These are phyloP conservation scores for Noctua comes DNA, from an alignment of 2,888 invertebrate species.

Conservation along the genomic window DNA sequence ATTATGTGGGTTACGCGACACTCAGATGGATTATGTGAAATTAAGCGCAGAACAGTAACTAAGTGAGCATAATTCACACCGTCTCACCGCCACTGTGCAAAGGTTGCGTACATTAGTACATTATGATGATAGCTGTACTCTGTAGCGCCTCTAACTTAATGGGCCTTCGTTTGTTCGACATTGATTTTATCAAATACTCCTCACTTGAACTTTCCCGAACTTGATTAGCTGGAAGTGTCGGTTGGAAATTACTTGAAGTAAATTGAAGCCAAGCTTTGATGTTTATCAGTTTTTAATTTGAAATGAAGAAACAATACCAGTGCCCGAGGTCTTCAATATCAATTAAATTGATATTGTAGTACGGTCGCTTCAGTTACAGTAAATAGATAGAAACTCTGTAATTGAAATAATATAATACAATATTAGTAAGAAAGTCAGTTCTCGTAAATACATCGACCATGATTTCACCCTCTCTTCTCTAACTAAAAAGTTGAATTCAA, in stretches of 20 bases:
- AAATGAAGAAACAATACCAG: conserved; percentile 40
- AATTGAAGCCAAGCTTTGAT: conserved; percentile 29
- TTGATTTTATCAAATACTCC: conserved; percentile 38
- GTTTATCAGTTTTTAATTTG: conserved; percentile 50
- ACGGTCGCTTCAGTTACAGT: conserved; percentile 25
- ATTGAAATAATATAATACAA: conserved; percentile 24
- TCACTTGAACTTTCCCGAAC: conserved; percentile 22
- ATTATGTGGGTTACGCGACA: conserved; percentile 85
- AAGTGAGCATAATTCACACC: conserved; percentile 83
- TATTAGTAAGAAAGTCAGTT: neutral
- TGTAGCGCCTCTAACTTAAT: conserved; percentile 25
- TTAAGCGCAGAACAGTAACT: conserved; percentile 83
- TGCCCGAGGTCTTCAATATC: conserved; percentile 31
- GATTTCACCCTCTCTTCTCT: neutral
- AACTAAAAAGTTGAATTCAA: neutral
- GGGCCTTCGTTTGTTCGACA: conserved; percentile 37
- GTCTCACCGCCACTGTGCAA: conserved; percentile 68
- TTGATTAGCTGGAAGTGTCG: conserved; percentile 36
- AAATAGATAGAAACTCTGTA: conserved; percentile 23
- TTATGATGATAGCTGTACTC: conserved; percentile 40
- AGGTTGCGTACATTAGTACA: conserved; percentile 35
- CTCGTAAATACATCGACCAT: conserved; percentile 14
- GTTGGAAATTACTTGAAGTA: conserved; percentile 35
- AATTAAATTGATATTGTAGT: conserved; percentile 41
- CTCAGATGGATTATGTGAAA: conserved; percentile 87